Base-by-base conservation (phyloP, 1,140 invertebrate genomes). In the Drosophila lacertosa region DNA sequence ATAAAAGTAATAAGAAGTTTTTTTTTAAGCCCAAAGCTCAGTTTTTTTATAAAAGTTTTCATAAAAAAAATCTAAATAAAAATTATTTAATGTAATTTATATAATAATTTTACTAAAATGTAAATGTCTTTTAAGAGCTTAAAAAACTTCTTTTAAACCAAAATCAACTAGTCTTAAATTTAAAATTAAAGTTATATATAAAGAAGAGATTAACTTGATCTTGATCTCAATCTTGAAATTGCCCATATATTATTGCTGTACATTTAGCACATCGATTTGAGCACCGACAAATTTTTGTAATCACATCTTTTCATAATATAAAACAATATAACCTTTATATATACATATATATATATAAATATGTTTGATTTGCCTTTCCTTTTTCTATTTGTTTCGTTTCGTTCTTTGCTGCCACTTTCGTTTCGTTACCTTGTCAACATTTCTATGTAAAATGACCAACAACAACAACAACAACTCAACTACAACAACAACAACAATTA, bases 371-470 rank as follows among this genome's bases (percentile, higher is more conserved):
- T 70, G 64, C 63, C 48, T 72, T 59, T 54, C 48, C 54, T 58
- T 68, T 67, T 80, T 71, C 63, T 65, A 72, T 77, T 81, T 18
- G 45, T 74, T 86, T 88, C 70, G 74, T 81, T 82, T 81, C 76
- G 44, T 65, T 70, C 40, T 72, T 65, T 57, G 57, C 71, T 65
- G 72, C 66, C 69, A 68, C 64, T 86, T 89, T 75, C 50, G 71
- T 76, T 79, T 70, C 76, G 77, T 83, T 86, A 73, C 77, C 91
- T 68, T 90, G 74, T 77, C 62, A 60, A 75, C 73, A 66, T 75
- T 77, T 60, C 39, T 77, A 70, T 80, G 74, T 67, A 57, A 57
- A 65, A 65, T 32, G 60, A 65, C 51, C 58, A 72, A 73, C 51
- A 64, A 77, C 53, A 50, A 70, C 51, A 33, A 58, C 32, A 37